Evolutionary conservation across 53 echinoderm and acorn worm species (phyloP), one percentile per base, ranked within the genome.

Genomic region (Arbacia lixula): DNA sequence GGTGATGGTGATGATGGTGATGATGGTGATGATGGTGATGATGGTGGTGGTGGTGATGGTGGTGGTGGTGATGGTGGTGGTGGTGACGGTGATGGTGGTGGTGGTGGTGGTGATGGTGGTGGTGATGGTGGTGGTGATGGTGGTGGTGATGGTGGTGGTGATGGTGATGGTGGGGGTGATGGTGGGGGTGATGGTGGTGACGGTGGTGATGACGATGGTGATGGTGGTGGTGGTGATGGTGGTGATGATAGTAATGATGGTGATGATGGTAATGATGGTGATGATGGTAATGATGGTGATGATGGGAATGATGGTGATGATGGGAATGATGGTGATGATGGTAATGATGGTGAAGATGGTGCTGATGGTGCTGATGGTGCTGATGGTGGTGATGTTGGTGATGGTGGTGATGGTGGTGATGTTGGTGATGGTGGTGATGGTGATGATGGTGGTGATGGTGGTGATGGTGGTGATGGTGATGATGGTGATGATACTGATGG

Each of bases 11-110:
- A 51, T 51, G 52, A 19, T 51, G 52, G 52, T 51, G 52, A 19
- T 51, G 52, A 51, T 51, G 52, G 52, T 51, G 52, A 51, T 51
- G 52, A 51, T 51, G 52, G 19, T 51, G 52, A 51, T 51, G 52
- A 51, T 51, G 52, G 19, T 51, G 52, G 19, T 51, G 52, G 19
- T 51, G 52, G 19, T 51, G 52, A 51, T 51, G 52, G 52, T 51
- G 52, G 52, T 51, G 52, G 52, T 51, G 52, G 52, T 51, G 52
- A 19, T 51, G 19, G 52, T 51, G 52, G 52, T 51, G 52, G 52
- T 51, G 52, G 52, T 51, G n/a, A n/a, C n/a, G 52, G 52, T 51
- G 52, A 51, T 51, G 52, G 52, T 51, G 52, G 52, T 51, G 52
- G 52, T 51, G 52, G 52, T 51, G 52, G 52, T 51, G 52, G 52